phyloP scores from a whole-genome alignment of 2,113 vertebrate species.

The Heteronetta atricapilla region DNA sequence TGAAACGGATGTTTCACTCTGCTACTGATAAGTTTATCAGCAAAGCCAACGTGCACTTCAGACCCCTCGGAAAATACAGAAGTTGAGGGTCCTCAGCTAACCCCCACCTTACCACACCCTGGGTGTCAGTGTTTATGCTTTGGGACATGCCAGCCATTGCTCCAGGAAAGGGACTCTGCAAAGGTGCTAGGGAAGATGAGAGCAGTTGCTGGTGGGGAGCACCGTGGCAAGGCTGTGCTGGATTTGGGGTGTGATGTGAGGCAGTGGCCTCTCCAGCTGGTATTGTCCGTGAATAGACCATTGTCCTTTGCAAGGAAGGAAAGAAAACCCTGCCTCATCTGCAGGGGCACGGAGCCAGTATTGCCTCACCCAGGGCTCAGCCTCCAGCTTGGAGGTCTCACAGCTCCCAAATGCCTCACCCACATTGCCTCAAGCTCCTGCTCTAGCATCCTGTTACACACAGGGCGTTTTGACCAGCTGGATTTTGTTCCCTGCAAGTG shows the following conservation, averaged over 20 bases:
- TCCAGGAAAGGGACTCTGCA: background rate
- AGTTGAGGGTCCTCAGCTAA: slow-evolving; percentile 20
- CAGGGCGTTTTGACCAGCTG: background rate
- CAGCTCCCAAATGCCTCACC: background rate
- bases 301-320: slow-evolving; percentile 31
- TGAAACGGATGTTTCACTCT: background rate
- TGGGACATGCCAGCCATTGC: background rate
- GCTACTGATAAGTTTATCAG: slow-evolving; percentile 47
- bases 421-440: background rate
- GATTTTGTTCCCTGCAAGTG: slow-evolving; percentile 19
- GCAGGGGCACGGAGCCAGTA: background rate
- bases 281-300: background rate
- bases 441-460: background rate
- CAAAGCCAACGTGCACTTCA: background rate
- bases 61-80: background rate
- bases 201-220: accelerated
- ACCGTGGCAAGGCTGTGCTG: accelerated
- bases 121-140: background rate
- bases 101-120: background rate
- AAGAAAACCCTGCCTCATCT: background rate
- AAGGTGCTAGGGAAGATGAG: background rate
- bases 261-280: background rate
- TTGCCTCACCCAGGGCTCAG: background rate
- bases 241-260: background rate
- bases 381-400: background rate